Conservation (phyloP, 2,797 vertebrate genomes). For the Enteromius unitaeniatus region DNA sequence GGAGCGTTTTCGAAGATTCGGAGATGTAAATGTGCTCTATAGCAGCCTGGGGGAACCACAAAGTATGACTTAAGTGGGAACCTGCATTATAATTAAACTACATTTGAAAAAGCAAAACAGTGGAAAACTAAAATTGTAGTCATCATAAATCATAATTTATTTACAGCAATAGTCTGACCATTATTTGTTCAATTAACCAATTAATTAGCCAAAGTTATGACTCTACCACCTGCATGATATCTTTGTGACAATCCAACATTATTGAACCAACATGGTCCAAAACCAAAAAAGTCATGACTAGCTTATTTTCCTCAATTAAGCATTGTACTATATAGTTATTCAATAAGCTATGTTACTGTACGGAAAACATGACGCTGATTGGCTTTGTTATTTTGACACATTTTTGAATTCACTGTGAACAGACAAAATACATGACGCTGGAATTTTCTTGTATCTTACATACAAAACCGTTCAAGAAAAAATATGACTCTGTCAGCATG, state of each 20-base stretch:
- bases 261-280: neutral
- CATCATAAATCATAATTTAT: neutral
- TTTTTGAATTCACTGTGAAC: neutral
- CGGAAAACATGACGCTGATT: neutral
- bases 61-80: neutral
- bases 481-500: conserved; percentile 5
- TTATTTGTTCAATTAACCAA: neutral
- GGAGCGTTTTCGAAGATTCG: neutral
- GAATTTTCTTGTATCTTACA: neutral
- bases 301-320: neutral
- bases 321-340: neutral
- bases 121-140: neutral
- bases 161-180: neutral
- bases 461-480: neutral
- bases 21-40: neutral
- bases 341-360: neutral
- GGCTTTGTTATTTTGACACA: neutral
- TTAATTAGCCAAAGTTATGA: neutral
- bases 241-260: neutral
- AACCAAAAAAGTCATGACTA: neutral
- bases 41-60: neutral
- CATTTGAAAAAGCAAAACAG: neutral
- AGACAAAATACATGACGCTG: neutral
- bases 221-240: neutral
- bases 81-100: neutral